Base-by-base conservation (phyloP, 2,888 invertebrate species). In the Sminthurides aquaticus region DNA sequence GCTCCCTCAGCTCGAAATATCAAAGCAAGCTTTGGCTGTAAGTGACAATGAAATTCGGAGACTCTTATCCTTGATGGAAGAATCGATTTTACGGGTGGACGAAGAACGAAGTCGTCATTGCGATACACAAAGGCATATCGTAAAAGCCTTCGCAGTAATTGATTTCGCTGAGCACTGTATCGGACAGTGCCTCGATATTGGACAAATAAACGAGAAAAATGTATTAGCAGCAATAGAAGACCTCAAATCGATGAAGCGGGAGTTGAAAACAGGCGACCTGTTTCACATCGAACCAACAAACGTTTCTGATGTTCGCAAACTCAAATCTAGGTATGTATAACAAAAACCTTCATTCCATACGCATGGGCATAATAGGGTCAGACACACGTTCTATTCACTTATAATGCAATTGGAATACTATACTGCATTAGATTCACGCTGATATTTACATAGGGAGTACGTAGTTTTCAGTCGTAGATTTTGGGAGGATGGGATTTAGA, bases 21-120 rank as follows among this genome's bases (percentile, higher is more conserved):
- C 43, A 34, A 60, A 57, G n/a, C 63, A 67, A 64, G 34, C 62
- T 1, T 54, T 74, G 24, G 62, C 82, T 2, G 83, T 83, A 0
- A 82, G 84, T 0, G 85, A 87, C 76, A 84, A 83, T 55, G 87
- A 87, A 78, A 82, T 84, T 20, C 79, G 83, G 65, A 80, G 83
- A 57, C 77, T 87, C 2, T 76, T 86, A 1, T 85, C 85, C 65
- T 76, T 87, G 54, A 80, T 85, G 0, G 78, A 82, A 3, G 79
- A 81, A 0, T 77, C 85, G 49, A 85, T 85, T 73, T 79, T 80
- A 28, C 81, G 86, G 69, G 71, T 87, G 48, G 83, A 85, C 60
- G 76, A 78, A 5, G 87, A 86, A 76, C 77, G 82, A 67, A 76
- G 76, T n/a, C 77, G 78, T 0, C 75, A 76, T 67, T 67, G 73